Conservation (phyloP, 2,113 vertebrate species). For the Sigmodon hispidus region DNA sequence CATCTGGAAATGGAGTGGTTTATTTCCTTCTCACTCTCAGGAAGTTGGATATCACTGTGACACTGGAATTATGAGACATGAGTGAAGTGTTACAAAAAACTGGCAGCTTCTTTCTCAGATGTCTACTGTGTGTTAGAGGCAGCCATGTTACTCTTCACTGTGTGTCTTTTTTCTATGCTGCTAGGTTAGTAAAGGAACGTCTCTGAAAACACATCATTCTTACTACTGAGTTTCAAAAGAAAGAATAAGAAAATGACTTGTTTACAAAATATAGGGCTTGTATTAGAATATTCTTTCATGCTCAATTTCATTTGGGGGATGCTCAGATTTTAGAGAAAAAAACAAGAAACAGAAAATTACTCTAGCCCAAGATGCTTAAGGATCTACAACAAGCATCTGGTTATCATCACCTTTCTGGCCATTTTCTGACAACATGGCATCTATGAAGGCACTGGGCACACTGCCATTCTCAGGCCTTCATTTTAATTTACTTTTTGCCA, state of each 20-base stretch:
- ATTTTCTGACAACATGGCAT: background rate
- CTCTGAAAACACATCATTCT: background rate
- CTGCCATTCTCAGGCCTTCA: background rate
- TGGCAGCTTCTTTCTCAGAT: background rate
- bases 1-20: background rate
- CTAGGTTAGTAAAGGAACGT: slow-evolving; percentile 3
- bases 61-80: background rate
- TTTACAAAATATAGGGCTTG: background rate
- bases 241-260: background rate
- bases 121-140: background rate
- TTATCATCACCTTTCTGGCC: background rate
- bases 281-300: slow-evolving; percentile 5
- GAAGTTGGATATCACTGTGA: background rate
- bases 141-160: background rate
- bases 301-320: background rate
- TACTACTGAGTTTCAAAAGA: slow-evolving; percentile 16
- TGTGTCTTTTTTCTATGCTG: background rate
- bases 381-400: background rate
- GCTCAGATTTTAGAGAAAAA: background rate
- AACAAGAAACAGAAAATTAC: background rate
- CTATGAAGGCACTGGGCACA: background rate
- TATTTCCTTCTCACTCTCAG: background rate
- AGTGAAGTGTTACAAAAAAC: background rate
- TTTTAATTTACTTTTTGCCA: background rate
- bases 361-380: background rate